These are phyloP conservation scores for Pangasianodon hypophthalmus DNA, from an alignment of 2,113 vertebrate species.

Conservation along the genomic window DNA sequence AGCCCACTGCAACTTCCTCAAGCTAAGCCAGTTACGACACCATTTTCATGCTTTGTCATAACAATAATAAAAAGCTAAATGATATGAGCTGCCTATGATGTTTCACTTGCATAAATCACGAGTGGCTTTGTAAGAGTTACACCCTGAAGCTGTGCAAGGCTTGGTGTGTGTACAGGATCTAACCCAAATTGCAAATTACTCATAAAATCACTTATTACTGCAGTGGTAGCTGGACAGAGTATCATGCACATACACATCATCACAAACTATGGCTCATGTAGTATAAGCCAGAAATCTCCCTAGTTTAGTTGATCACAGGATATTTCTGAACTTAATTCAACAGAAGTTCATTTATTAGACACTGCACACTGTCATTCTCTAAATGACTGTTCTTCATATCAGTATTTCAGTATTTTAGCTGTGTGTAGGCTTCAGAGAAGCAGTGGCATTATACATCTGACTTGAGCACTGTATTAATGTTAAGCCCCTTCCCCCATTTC, in stretches of 20 bases:
- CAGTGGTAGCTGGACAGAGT: neutral
- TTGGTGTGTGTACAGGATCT: no score
- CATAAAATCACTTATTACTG: neutral
- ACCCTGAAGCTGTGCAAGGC: neutral
- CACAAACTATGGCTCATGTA: neutral
- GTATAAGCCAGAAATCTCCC: neutral
- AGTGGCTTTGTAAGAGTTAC: neutral
- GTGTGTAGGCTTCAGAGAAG: slow-evolving; percentile 42
- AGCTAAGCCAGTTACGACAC: slow-evolving; percentile 20
- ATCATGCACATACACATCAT: neutral
- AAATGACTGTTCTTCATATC: neutral
- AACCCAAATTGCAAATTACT: neutral
- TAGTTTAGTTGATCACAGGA: neutral
- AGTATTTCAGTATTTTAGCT: slow-evolving; percentile 62
- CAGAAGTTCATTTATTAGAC: neutral
- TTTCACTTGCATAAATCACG: neutral
- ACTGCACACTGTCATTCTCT: neutral
- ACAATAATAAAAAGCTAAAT: neutral
- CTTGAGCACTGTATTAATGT: slow-evolving; percentile 63
- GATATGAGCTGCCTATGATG: neutral
- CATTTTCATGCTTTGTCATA: slow-evolving; percentile 8
- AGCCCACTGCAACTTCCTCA: slow-evolving; percentile 32
- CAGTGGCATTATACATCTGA: slow-evolving; percentile 70
- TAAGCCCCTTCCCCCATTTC: slow-evolving; percentile 62
- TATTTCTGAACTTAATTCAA: neutral